Evolutionary conservation across 1,140 invertebrate genomes (phyloP).

Genomic region (Tetraneura akinire): DNA sequence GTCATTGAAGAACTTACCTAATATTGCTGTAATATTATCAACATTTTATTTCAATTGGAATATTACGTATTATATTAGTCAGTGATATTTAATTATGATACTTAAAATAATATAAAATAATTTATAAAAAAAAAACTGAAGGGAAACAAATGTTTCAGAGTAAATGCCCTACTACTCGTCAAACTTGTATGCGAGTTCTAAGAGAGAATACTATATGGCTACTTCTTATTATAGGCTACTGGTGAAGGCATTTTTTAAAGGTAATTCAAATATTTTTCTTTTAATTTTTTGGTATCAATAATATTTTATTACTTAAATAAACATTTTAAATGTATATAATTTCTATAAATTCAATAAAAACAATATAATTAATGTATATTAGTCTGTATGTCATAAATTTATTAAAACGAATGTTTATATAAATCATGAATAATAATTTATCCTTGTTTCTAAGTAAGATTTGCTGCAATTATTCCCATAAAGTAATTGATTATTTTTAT

Average conservation of each 20-base stretch:
- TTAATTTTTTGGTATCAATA: neutral
- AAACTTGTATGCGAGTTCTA: slow-evolving; percentile 21
- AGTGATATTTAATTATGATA: neutral
- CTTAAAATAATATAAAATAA: slow-evolving; percentile 22
- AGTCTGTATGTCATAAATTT: too few species aligned
- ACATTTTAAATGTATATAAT: too few species aligned
- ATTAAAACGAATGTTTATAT: too few species aligned
- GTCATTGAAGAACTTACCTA: slow-evolving; percentile 22
- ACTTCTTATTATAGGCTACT: slow-evolving; percentile 36
- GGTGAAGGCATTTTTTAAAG: slow-evolving; percentile 32
- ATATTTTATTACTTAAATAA: neutral
- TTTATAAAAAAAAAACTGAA: slow-evolving; percentile 11
- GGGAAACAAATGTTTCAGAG: slow-evolving; percentile 45
- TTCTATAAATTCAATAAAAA: too few species aligned
- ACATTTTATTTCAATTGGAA: slow-evolving; percentile 27
- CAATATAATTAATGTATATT: too few species aligned
- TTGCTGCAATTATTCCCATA: too few species aligned
- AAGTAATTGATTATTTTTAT: too few species aligned
- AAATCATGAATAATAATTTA: too few species aligned
- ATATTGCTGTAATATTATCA: slow-evolving; percentile 8
- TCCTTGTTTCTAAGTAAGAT: too few species aligned
- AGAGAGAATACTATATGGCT: slow-evolving; percentile 27
- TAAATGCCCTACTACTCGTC: slow-evolving; percentile 37
- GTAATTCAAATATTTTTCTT: slow-evolving; percentile 24
- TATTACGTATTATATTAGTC: slow-evolving; percentile 27